Conservation (phyloP, 2,113 vertebrate genomes). For the Microcebus tavaratra region DNA sequence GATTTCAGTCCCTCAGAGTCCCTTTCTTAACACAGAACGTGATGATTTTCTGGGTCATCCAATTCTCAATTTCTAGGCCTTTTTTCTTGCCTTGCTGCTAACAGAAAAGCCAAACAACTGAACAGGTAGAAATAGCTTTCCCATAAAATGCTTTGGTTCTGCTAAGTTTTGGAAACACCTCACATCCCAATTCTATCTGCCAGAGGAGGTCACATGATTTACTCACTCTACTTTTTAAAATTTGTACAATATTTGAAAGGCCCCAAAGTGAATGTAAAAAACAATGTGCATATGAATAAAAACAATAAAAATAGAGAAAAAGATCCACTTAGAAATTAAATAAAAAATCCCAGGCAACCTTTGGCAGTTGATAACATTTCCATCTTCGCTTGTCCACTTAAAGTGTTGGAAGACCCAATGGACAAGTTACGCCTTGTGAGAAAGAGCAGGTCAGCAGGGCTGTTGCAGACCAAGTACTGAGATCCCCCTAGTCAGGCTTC, state of each 20-base stretch:
- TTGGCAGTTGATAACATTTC: slow-evolving; percentile 66
- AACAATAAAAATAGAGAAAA: slow-evolving; percentile 64
- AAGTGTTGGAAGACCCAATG: slow-evolving; percentile 50
- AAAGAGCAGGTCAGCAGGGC: slow-evolving; percentile 42
- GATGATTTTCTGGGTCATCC: background rate
- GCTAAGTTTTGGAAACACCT: slow-evolving; percentile 66
- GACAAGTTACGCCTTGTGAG: slow-evolving; percentile 42
- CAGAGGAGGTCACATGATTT: slow-evolving; percentile 56
- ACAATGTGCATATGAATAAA: slow-evolving; percentile 25
- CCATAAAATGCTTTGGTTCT: slow-evolving; percentile 28
- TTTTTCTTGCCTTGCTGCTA: background rate
- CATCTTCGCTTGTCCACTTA: slow-evolving; percentile 45
- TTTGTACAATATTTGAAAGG: slow-evolving; percentile 56
- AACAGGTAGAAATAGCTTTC: slow-evolving; percentile 51
- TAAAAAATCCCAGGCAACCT: slow-evolving; percentile 56
- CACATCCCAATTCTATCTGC: slow-evolving; percentile 34
- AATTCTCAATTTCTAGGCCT: background rate
- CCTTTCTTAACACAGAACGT: background rate
- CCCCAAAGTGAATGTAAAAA: slow-evolving; percentile 41
- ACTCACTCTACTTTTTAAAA: slow-evolving; percentile 32
- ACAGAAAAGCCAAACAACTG: slow-evolving; percentile 1
- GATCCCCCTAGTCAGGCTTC: background rate
- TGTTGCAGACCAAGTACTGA: background rate
- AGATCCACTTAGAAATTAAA: slow-evolving; percentile 63
- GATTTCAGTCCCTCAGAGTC: background rate